Evolutionary conservation across 2,113 vertebrate genomes (phyloP).

Genomic region (Jacana jacana): DNA sequence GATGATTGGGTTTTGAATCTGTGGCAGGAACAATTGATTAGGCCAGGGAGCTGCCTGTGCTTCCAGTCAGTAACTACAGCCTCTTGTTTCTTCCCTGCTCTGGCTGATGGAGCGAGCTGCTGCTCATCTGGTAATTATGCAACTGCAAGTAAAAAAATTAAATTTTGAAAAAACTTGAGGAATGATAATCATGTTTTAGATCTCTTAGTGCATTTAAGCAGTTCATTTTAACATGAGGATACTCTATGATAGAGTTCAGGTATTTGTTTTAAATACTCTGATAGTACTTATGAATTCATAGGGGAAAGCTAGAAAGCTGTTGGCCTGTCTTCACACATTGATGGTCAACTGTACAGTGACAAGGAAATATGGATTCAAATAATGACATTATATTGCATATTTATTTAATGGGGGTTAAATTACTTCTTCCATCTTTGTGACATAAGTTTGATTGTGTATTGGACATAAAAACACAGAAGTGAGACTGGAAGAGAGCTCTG

Average conservation of each 20-base stretch:
- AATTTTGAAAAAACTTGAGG: background rate
- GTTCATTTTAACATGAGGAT: background rate
- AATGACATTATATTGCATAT: too few relatives aligned
- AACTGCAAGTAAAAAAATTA: background rate
- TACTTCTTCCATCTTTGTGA: background rate
- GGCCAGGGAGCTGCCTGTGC: background rate
- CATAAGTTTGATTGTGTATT: background rate
- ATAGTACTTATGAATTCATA: background rate
- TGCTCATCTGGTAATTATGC: background rate
- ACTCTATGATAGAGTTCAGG: background rate
- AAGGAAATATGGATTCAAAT: background rate
- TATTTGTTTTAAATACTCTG: background rate
- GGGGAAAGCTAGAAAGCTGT: background rate
- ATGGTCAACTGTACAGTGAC: background rate
- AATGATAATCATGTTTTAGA: background rate
- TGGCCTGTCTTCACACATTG: background rate
- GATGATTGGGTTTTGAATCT: background rate
- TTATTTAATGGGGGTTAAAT: too few relatives aligned
- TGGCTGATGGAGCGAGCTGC: background rate
- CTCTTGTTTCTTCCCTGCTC: background rate
- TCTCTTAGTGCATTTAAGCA: background rate
- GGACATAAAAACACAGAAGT: background rate
- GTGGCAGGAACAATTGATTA: background rate
- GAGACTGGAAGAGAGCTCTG: background rate
- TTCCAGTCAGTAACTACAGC: background rate